Evolutionary conservation across 2,113 vertebrate species (phyloP).

Genomic region (Aegotheles bennettii): DNA sequence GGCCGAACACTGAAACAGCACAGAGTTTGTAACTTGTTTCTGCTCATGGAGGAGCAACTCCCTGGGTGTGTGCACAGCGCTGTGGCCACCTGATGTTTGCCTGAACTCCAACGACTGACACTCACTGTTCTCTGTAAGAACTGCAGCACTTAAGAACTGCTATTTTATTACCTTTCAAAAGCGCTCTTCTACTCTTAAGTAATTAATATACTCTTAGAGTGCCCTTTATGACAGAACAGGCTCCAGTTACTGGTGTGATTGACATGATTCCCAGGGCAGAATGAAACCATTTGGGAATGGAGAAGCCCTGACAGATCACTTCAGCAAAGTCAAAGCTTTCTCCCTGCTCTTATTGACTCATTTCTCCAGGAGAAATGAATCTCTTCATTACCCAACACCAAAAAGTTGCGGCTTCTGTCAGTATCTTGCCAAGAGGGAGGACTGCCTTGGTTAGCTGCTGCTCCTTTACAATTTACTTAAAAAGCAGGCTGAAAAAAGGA

Average conservation of each 20-base stretch:
- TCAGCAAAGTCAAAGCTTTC: neutral
- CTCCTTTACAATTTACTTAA: neutral
- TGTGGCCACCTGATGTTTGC: rapidly evolving
- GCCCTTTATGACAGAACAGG: neutral
- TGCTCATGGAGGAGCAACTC: neutral
- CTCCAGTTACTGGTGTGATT: neutral
- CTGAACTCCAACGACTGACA: neutral
- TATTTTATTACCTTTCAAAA: neutral
- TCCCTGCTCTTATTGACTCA: neutral
- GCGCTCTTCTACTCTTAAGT: neutral
- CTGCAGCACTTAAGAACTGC: neutral
- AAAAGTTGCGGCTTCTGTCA: neutral
- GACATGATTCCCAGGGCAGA: neutral
- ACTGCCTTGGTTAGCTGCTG: neutral
- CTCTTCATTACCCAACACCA: rapidly evolving
- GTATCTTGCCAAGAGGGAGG: neutral
- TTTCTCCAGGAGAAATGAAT: neutral
- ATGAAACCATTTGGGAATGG: neutral
- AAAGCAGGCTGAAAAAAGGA: neutral
- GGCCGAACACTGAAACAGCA: conserved; percentile 85
- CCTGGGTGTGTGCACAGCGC: rapidly evolving
- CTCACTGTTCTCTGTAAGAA: neutral
- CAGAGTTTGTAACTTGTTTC: neutral
- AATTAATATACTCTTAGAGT: neutral
- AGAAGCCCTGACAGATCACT: neutral